Conservation (phyloP, 2,797 vertebrate genomes). For the Sebastolobus alascanus region DNA sequence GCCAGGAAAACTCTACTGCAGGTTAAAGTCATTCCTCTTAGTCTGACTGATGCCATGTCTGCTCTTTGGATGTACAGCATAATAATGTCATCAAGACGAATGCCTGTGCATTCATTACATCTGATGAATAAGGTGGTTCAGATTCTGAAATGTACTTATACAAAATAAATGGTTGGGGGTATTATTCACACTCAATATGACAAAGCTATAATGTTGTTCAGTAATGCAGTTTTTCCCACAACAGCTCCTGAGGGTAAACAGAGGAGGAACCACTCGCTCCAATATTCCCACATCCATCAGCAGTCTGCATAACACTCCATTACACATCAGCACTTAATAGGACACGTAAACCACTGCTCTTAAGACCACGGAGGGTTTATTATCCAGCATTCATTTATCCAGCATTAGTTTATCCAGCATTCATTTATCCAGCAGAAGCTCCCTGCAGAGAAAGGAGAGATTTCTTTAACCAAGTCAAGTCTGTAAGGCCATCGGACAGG, state of each 20-base stretch:
- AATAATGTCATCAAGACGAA: conserved; percentile 34
- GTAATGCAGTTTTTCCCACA: background rate
- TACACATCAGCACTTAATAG: conserved; percentile 15
- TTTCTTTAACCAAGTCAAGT: background rate
- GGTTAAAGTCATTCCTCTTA: background rate
- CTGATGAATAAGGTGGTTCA: conserved; percentile 15
- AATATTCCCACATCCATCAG: conserved; percentile 31
- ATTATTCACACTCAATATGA: conserved; percentile 22
- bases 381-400: too few relatives aligned
- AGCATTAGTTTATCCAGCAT: too few relatives aligned
- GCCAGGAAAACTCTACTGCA: background rate
- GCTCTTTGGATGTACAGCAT: conserved; percentile 12
- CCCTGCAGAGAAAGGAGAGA: background rate
- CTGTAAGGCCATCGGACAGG: background rate
- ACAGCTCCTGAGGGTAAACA: conserved; percentile 12
- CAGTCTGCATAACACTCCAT: background rate
- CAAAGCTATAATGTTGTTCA: conserved; percentile 21
- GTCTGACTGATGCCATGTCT: conserved; percentile 17
- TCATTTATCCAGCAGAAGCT: background rate
- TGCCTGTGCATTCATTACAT: conserved; percentile 19
- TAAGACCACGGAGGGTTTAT: background rate
- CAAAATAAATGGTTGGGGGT: conserved; percentile 20
- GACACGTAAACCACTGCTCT: conserved; percentile 4
- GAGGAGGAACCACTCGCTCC: conserved; percentile 11
- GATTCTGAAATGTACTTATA: conserved; percentile 35